Evolutionary conservation across 2,888 invertebrate genomes (phyloP).

Genomic region (Peribatodes rhomboidaria): DNA sequence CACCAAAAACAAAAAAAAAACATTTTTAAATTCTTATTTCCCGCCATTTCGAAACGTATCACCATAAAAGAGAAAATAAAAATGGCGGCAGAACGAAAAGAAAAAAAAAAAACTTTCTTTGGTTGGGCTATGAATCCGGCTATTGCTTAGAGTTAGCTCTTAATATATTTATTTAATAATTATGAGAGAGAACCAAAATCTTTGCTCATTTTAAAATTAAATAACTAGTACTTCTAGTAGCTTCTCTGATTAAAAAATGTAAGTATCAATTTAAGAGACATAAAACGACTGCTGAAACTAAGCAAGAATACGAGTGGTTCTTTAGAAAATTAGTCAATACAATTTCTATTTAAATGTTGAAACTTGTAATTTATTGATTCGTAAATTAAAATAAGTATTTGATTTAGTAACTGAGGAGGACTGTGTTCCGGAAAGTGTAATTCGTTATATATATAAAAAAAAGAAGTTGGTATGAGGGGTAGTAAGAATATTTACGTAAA

Average conservation of each 20-base stretch:
- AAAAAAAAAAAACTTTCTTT: no score
- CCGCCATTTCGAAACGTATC: no score
- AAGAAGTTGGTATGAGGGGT: no score
- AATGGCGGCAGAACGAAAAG: no score
- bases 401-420: not conserved
- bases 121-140: no score
- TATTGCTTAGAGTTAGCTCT: not conserved
- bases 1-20: no score
- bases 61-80: no score
- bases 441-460: not conserved
- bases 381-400: not conserved
- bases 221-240: constrained; percentile 15
- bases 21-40: no score
- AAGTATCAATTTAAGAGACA: constrained; percentile 9
- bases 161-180: no score
- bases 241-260: constrained; percentile 13
- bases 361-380: constrained; percentile 1
- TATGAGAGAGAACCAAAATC: constrained; percentile 45
- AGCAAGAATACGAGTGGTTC: constrained; percentile 17
- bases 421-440: not conserved
- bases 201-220: constrained; percentile 41
- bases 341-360: constrained; percentile 9
- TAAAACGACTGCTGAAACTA: constrained; percentile 24
- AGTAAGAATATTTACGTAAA: no score
- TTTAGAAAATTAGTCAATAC: constrained; percentile 14